Percentiles rank a stretch among this genome's conserved stretches.
phyloP scores from a whole-genome alignment of 2,113 vertebrate genomes.

The Sterna hirundo region DNA sequence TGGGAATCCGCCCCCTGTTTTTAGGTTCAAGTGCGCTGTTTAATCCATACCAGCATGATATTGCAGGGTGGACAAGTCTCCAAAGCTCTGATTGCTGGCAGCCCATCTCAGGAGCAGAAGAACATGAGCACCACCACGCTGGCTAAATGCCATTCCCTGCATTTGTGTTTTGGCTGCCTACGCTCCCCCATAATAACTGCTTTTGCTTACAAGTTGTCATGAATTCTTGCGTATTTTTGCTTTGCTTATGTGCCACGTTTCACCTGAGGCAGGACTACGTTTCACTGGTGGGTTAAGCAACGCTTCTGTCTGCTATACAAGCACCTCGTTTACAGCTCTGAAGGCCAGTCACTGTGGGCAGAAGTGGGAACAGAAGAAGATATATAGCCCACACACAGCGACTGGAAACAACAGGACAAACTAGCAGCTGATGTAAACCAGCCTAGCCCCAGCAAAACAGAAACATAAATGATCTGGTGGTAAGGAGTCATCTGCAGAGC shows the following conservation, averaged over 20 bases:
- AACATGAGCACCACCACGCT: not conserved
- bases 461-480: not conserved
- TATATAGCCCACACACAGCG: not conserved
- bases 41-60: not conserved
- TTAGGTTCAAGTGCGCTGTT: not conserved
- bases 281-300: not conserved
- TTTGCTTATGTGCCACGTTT: not conserved
- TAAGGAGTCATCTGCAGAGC: not conserved
- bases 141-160: not conserved
- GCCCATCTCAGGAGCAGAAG: not conserved
- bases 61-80: not conserved
- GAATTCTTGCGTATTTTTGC: not conserved
- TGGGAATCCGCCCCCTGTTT: not conserved
- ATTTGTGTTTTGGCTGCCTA: not conserved
- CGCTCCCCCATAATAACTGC: rapidly evolving
- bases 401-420: not conserved
- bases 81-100: not conserved
- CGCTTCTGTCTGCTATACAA: not conserved
- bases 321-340: not conserved
- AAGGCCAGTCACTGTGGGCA: not conserved
- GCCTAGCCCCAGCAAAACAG: not conserved
- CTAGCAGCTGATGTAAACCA: not conserved
- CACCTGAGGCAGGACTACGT: not conserved
- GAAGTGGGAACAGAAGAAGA: not conserved
- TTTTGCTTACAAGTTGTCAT: not conserved